phyloP scores from a whole-genome alignment of 2,797 vertebrate genomes.

The Melopsittacus undulatus region DNA sequence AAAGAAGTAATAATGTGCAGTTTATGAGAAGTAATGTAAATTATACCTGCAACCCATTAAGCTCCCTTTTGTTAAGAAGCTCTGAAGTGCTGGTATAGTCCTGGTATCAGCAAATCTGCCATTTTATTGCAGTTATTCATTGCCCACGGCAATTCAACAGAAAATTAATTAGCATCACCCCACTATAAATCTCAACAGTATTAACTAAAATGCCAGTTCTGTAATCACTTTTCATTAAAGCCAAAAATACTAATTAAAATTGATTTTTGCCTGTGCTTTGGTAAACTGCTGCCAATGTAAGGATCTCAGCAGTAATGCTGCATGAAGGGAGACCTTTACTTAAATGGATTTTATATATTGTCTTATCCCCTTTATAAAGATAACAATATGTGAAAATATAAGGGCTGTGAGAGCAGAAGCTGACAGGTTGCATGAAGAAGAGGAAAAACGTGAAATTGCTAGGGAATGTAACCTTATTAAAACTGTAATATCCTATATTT shows the following conservation, averaged over 20 bases:
- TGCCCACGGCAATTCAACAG: constrained; percentile 76
- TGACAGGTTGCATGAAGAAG: constrained; percentile 25
- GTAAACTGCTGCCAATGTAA: constrained; percentile 76
- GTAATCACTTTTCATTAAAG: constrained; percentile 84
- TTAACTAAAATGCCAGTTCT: constrained; percentile 84
- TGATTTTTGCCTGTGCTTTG: constrained; percentile 79
- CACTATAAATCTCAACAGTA: constrained; percentile 80
- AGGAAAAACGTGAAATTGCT: not conserved
- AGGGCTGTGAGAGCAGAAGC: constrained; percentile 36
- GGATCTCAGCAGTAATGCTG: constrained; percentile 59
- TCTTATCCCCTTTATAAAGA: constrained; percentile 70
- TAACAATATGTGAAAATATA: constrained; percentile 75
- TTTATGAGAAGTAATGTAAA: constrained; percentile 68
- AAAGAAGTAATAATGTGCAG: constrained; percentile 65
- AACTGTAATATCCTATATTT: constrained; percentile 20
- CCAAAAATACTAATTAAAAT: constrained; percentile 87
- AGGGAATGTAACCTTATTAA: constrained; percentile 40
- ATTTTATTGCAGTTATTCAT: constrained; percentile 79
- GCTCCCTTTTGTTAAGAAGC: constrained; percentile 73
- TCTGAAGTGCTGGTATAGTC: constrained; percentile 72
- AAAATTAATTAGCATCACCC: constrained; percentile 84
- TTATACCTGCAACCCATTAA: constrained; percentile 74
- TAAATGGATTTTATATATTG: constrained; percentile 77
- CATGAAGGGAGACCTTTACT: constrained; percentile 73
- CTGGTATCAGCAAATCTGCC: constrained; percentile 76